Percentiles rank a stretch among this genome's conserved stretches.
Evolutionary conservation across 2,888 invertebrate genomes (phyloP).

Genomic region (Apotomis capreana): DNA sequence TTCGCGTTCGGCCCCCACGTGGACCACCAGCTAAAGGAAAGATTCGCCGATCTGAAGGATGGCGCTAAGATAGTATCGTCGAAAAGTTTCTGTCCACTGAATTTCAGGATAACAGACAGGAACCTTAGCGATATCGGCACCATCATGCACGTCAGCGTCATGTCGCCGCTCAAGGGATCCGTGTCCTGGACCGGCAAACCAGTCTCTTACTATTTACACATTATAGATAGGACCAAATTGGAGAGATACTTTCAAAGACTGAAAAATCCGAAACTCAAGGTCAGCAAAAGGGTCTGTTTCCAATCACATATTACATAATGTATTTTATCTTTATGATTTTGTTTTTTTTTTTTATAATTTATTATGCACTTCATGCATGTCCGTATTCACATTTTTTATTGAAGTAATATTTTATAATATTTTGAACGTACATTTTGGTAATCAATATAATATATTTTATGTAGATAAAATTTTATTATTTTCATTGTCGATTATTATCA

Average conservation of each 20-base stretch:
- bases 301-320: conserved; percentile 62
- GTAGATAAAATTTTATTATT: neutral
- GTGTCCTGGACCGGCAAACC: conserved; percentile 99
- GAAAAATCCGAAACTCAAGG: conserved; percentile 93
- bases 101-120: conserved; percentile 98
- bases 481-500: neutral
- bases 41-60: conserved; percentile 97
- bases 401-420: neutral
- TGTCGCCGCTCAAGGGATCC: conserved; percentile 96
- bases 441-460: neutral
- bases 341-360: neutral
- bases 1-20: conserved; percentile 99
- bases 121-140: conserved; percentile 99
- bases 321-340: conserved; percentile 43
- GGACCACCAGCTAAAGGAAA: conserved; percentile 97
- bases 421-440: conserved; percentile 2
- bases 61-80: conserved; percentile 99
- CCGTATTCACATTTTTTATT: conserved; percentile 6
- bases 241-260: conserved; percentile 98
- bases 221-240: conserved; percentile 98
- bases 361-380: conserved; percentile 10
- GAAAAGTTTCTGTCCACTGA: conserved; percentile 99
- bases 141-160: conserved; percentile 98
- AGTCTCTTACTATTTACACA: conserved; percentile 99
- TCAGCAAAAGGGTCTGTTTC: conserved; percentile 83